Evolutionary conservation across 2,888 invertebrate genomes (phyloP).

Genomic region (Suillia variegata): DNA sequence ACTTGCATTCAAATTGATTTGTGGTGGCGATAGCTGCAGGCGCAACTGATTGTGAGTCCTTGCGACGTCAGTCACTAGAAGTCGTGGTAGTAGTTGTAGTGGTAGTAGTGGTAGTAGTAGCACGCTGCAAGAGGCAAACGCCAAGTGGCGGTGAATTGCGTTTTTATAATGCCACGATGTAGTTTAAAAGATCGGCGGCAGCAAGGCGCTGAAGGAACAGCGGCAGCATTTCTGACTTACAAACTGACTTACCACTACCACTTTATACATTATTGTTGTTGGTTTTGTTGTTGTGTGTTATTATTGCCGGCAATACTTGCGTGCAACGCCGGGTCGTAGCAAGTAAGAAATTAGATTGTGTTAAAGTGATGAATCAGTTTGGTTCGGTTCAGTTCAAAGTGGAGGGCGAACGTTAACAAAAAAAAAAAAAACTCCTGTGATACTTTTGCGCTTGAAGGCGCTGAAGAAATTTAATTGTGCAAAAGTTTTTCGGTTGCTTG

Average conservation of each 20-base stretch:
- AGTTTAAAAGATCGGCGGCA: neutral
- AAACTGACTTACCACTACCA: too few species aligned
- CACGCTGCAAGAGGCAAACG: too few species aligned
- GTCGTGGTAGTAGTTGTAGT: too few species aligned
- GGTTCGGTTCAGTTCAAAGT: neutral
- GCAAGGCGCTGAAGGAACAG: too few species aligned
- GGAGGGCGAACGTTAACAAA: too few species aligned
- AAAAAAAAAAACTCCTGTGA: too few species aligned
- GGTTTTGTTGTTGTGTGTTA: neutral
- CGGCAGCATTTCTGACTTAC: too few species aligned
- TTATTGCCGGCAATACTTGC: neutral
- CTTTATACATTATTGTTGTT: too few species aligned
- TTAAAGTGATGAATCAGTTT: neutral
- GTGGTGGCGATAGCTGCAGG: constrained; percentile 20
- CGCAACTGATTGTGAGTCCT: constrained; percentile 4
- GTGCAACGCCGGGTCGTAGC: neutral
- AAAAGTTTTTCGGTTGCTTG: neutral
- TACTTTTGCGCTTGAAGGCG: neutral
- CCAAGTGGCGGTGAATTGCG: neutral
- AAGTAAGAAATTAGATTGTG: neutral
- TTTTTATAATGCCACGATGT: constrained; percentile 1
- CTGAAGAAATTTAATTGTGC: neutral
- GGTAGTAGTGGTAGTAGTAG: too few species aligned
- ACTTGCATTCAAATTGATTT: constrained; percentile 19
- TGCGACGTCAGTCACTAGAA: too few species aligned